Evolutionary conservation across 2,888 invertebrate species (phyloP), one percentile per base, ranked within the genome.

Genomic region (Torymus auratus): DNA sequence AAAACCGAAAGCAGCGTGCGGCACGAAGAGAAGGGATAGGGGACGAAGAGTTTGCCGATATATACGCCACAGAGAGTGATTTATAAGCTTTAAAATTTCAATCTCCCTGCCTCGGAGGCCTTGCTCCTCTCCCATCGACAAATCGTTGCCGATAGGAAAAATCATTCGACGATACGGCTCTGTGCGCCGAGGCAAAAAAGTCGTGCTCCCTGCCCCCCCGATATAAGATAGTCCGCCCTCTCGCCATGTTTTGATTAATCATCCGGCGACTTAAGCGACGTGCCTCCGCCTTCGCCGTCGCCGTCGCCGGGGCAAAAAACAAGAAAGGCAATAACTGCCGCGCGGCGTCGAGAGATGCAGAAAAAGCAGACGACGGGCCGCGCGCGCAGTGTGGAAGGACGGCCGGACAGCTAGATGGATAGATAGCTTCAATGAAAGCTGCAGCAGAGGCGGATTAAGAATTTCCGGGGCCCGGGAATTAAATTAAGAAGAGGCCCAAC

Each of bases 71-170:
- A 13, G 1, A 20, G 72, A 72, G 69, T 81, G 81, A 81, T 81
- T 81, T 81, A 76, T 80, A 68, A 67, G 65, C 68, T 76, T 78
- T 69, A 74, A 81, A 78, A 78, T 73, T 73, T 78, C 81, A 81
- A 81, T 81, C 72, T 70, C 62, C 56, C 50, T 3, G 56, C 15
- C 55, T 15, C 20, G 1, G 12, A 53, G 60, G 15, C n/a, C 50
- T n/a, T 14, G 20, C n/a, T 12, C 17, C 20, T 53, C n/a, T 58
- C 50, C 5, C 20, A 67, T 50, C 69, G 74, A 74, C 68, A 74
- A 79, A 79, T 79, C 69, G 73, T 41, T 60, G 41, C 17, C 55
- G 71, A 50, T 71, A 62, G 41, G 28, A 58, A 80, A 65, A 80
- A 75, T 80, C 56, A 80, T 73, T 62, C 56, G 50, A 20, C 72